A percentile compares a stretch with the other conserved stretches of the same genome.
Evolutionary conservation across 2,797 vertebrate species (phyloP).

Genomic region (Arremon aurantiirostris): DNA sequence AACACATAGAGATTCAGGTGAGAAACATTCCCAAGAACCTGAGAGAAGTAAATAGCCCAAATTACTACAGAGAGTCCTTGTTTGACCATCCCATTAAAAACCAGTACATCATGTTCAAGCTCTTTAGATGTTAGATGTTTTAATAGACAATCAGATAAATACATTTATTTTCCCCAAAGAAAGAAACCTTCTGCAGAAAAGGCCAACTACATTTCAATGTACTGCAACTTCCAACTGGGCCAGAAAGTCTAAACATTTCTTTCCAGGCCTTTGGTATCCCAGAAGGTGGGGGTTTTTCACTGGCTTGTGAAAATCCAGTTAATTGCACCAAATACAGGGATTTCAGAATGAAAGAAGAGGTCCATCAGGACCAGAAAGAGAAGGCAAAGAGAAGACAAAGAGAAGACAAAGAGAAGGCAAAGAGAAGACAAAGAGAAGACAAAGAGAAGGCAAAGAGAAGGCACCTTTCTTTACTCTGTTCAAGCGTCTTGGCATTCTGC

Average conservation of each 20-base stretch:
- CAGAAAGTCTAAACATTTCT: neutral
- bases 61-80: neutral
- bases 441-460: neutral
- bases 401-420: neutral
- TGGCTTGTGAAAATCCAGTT: neutral
- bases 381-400: neutral
- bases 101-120: neutral
- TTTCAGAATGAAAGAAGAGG: neutral
- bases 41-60: neutral
- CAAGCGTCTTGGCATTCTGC: neutral
- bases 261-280: neutral
- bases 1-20: neutral
- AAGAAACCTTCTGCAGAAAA: neutral
- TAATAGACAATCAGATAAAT: neutral
- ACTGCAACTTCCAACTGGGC: neutral
- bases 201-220: neutral
- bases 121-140: neutral
- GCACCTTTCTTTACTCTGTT: neutral
- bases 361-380: neutral
- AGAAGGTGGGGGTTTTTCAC: accelerated
- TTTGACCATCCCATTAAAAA: neutral
- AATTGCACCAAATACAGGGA: neutral
- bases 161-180: neutral
- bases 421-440: neutral
- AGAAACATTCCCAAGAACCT: neutral